A percentile compares a stretch with the other conserved stretches of the same genome.
Conservation (phyloP, 1,140 invertebrate genomes). For the Ceratosolen solmsi region DNA sequence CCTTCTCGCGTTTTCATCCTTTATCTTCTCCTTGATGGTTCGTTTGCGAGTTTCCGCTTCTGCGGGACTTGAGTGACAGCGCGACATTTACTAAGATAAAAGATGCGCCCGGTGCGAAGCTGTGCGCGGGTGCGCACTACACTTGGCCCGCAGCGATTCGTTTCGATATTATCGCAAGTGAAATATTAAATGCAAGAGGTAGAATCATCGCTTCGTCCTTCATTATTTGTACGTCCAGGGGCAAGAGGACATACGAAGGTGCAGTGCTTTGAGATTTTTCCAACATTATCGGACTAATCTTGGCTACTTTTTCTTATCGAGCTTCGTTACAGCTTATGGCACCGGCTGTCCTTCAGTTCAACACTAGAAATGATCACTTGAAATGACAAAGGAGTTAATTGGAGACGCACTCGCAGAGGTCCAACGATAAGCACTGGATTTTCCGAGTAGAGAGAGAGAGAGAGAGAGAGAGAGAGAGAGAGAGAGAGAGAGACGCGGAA, state of each 20-base stretch:
- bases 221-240: background rate
- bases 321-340: background rate
- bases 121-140: background rate
- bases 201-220: background rate
- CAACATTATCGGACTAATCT: constrained; percentile 27
- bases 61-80: constrained; percentile 21
- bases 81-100: constrained; percentile 25
- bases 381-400: no score
- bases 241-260: constrained; percentile 11
- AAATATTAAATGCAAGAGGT: constrained; percentile 40
- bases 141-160: constrained; percentile 13
- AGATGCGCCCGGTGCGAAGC: constrained; percentile 14
- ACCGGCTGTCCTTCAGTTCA: background rate
- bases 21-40: constrained; percentile 10
- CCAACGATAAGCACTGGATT: no score
- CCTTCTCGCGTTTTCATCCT: constrained; percentile 6
- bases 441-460: no score
- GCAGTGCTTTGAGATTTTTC: background rate
- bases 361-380: no score
- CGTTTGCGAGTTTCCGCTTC: constrained; percentile 55
- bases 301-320: constrained; percentile 25
- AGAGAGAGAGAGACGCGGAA: no score
- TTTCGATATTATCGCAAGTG: constrained; percentile 12
- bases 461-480: no score
- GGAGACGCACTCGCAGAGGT: no score